Base-by-base conservation (phyloP, 2,113 vertebrate species). In the Penelope pileata region DNA sequence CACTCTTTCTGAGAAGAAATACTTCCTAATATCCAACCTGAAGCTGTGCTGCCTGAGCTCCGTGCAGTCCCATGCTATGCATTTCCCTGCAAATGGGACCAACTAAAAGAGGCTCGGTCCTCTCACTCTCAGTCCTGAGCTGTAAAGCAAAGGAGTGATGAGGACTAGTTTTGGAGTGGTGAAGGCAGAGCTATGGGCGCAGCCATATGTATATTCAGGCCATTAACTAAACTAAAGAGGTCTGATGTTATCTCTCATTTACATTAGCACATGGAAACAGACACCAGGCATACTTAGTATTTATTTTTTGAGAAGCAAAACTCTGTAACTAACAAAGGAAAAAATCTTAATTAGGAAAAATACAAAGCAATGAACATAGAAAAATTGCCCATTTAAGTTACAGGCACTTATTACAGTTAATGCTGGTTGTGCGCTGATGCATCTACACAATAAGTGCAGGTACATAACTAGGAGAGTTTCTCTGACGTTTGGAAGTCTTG, bases 1-100 rank as follows among this genome's bases (percentile, higher is more conserved):
- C n/a, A n/a, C n/a, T n/a, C n/a, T n/a, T n/a, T n/a, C n/a, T n/a
- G n/a, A n/a, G n/a, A n/a, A n/a, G n/a, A n/a, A n/a, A n/a, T n/a
- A n/a, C n/a, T n/a, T n/a, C n/a, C n/a, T n/a, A n/a, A n/a, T n/a
- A n/a, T n/a, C n/a, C n/a, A n/a, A n/a, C n/a, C n/a, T n/a, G n/a
- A n/a, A 34, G 34, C 7, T 54, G 13, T 1, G 4, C 38, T 47
- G 21, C 11, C 67, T 73, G 38, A 59, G 26, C 51, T 67, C 40
- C 21, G 1, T 18, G 51, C 53, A 26, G 21, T 9, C 23, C 19
- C 21, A 15, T 38, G 38, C 12, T 0, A 4, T 58, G 7, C 3
- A 21, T 83, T 78, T 58, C 48, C 19, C 50, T 40, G 43, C 32
- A 43, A 50, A 53, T 6, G 24, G 12, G 51, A 66, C 43, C 51